phyloP scores from a whole-genome alignment of 2,797 vertebrate species.

The Chaenodraco wilsoni region DNA sequence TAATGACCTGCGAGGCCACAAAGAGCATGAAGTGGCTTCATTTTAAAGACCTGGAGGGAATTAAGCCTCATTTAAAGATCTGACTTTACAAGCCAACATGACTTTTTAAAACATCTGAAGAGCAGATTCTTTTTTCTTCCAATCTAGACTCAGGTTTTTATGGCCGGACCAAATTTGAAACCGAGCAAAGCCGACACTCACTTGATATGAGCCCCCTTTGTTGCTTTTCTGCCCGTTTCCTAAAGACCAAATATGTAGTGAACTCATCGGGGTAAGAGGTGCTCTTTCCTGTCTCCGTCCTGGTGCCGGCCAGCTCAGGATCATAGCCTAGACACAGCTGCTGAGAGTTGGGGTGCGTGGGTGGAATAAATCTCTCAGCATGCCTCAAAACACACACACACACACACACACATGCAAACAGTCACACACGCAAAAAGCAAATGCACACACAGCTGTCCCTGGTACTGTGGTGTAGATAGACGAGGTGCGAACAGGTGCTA shows the following conservation, averaged over 20 bases:
- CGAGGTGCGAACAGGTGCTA: conserved; percentile 85
- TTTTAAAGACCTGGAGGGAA: conserved; percentile 62
- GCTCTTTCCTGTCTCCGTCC: conserved; percentile 72
- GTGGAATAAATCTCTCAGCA: conserved; percentile 81
- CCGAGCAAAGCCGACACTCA: conserved; percentile 59
- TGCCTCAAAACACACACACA: conserved; percentile 57
- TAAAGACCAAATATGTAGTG: conserved; percentile 71
- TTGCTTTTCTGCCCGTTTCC: conserved; percentile 65
- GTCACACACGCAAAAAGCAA: conserved; percentile 43
- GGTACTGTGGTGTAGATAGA: conserved; percentile 81
- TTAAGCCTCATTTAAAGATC: conserved; percentile 56
- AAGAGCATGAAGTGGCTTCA: conserved; percentile 52
- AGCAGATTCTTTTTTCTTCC: conserved; percentile 47
- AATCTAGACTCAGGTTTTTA: conserved; percentile 57
- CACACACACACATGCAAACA: not conserved
- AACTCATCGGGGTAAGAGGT: conserved; percentile 69
- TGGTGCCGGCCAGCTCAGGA: conserved; percentile 73
- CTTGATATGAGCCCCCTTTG: conserved; percentile 56
- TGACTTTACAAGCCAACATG: conserved; percentile 62
- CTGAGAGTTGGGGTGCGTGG: conserved; percentile 80
- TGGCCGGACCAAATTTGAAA: conserved; percentile 68
- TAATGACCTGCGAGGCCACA: conserved; percentile 48
- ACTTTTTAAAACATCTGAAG: conserved; percentile 29
- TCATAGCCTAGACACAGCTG: conserved; percentile 78
- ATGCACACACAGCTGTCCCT: conserved; percentile 81